Conservation (phyloP, 2,797 vertebrate species). For the Valencia hispanica region DNA sequence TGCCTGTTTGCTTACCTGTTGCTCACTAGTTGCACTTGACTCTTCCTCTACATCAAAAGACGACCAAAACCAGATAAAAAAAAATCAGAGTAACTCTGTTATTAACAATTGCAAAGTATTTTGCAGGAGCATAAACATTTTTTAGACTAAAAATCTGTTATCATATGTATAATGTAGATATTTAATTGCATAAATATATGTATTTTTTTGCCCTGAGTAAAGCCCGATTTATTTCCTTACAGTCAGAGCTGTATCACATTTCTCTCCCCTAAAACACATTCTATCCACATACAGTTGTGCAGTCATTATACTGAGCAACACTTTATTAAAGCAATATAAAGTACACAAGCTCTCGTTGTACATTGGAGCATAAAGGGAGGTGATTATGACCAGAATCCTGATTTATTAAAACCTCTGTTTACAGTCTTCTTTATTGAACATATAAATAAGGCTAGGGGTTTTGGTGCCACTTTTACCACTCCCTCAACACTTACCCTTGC, state of each 20-base stretch:
- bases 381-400: constrained; percentile 51
- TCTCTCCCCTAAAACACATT: constrained; percentile 27
- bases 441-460: constrained; percentile 73
- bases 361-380: constrained; percentile 54
- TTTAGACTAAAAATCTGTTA: not conserved
- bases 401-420: constrained; percentile 80
- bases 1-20: too few species aligned
- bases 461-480: constrained; percentile 69
- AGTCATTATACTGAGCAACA: constrained; percentile 40
- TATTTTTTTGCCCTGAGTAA: constrained; percentile 12
- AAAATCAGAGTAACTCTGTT: not conserved
- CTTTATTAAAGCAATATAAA: constrained; percentile 76
- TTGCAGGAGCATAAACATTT: too few species aligned
- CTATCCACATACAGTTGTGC: constrained; percentile 23
- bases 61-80: not conserved
- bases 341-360: constrained; percentile 68
- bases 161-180: not conserved
- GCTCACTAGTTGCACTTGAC: not conserved
- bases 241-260: constrained; percentile 40
- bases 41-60: not conserved
- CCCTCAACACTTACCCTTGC: constrained; percentile 61
- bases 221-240: constrained; percentile 24
- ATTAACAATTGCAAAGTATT: too few species aligned
- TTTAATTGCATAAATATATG: constrained; percentile 3
- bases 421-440: constrained; percentile 75